Evolutionary conservation across 2,113 vertebrate genomes (phyloP).

Genomic region (Mirounga angustirostris): DNA sequence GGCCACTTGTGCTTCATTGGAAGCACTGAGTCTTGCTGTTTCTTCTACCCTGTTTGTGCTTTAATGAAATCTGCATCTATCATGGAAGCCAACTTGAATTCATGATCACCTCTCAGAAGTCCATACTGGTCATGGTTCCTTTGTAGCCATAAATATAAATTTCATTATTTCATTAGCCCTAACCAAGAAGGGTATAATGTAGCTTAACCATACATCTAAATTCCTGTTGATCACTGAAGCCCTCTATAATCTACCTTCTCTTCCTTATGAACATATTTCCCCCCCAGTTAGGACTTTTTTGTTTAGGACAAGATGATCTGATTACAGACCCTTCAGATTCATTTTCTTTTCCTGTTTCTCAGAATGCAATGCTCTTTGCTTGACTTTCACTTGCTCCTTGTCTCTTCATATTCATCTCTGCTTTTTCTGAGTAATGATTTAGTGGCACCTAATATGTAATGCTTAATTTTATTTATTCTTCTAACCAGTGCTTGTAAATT

Average conservation of each 20-base stretch:
- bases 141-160: not conserved
- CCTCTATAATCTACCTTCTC: not conserved
- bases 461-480: conserved; percentile 29
- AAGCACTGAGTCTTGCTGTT: not conserved
- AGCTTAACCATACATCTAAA: not conserved
- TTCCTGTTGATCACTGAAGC: not conserved
- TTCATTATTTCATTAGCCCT: not conserved
- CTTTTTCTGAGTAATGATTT: not conserved
- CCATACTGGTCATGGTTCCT: not conserved
- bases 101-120: not conserved
- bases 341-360: not conserved
- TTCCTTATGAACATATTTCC: not conserved
- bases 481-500: not conserved
- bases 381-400: not conserved
- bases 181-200: not conserved
- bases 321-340: not conserved
- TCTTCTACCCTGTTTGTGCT: not conserved
- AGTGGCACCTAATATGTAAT: not conserved
- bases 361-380: not conserved
- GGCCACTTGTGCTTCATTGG: not conserved
- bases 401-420: not conserved
- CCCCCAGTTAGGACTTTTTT: not conserved
- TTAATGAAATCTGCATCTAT: not conserved
- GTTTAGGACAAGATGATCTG: not conserved
- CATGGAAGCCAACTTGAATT: not conserved